Evolutionary conservation across 1,140 invertebrate genomes (phyloP), one percentile per base, ranked within the genome.

Genomic region (Listronotus oregonensis): DNA sequence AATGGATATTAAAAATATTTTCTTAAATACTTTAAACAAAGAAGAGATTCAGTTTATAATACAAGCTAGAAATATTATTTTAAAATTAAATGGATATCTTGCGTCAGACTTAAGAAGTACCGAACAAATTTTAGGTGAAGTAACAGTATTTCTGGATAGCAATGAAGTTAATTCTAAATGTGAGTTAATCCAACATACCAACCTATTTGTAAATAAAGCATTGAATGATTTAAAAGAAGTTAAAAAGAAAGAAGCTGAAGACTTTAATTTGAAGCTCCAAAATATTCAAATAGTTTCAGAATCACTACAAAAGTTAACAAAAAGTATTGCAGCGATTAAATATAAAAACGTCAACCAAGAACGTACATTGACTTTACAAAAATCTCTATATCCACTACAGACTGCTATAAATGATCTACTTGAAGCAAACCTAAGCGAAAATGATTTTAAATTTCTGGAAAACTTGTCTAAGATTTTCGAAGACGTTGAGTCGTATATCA

Each of bases 391-490:
- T 67, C 31, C 66, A 1, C 15, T 78, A n/a, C 75, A 78, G 71
- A 75, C 68, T 27, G 46, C 67, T n/a, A 57, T 71, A 14, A 72
- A 77, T 54, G 74, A 77, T 69, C 65, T 77, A 46, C 71, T 73
- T n/a, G 74, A 77, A 47, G 31, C 59, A 10, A 34, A 57, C 14
- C 54, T 78, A n/a, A 68, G 50, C 14, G 64, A 72, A 47, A 47
- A 47, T 34, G 75, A 77, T 43, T 58, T 71, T 17, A 69, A 72
- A 37, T 69, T 74, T 31, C 32, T 74, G 40, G 61, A 70, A 56
- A 66, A 70, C 40, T 61, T 72, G 10, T 65, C 52, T 11, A 62
- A 68, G 58, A 68, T 68, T 17, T 66, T 75, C 37, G 37, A 65
- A 17, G 66, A 73, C 14, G 37, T 75, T 1, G 57, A 76, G 44